Evolutionary conservation across 2,888 invertebrate genomes (phyloP), one percentile per base, ranked within the genome.

Genomic region (Phengaris arion): DNA sequence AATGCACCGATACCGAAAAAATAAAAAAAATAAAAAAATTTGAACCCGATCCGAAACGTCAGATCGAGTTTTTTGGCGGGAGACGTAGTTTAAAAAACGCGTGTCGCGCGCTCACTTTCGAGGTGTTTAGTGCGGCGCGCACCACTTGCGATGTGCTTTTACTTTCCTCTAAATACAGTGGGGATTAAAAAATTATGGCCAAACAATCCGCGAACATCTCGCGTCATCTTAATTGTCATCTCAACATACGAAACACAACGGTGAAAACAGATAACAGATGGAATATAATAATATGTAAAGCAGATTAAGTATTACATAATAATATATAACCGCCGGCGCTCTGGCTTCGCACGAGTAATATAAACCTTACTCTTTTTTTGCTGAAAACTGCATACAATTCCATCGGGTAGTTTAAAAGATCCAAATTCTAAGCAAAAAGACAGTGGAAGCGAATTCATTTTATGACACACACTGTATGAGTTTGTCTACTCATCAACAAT

Each of bases 141-240:
- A 82, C 81, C 83, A 81, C 82, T 81, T 79, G 84, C 86, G 82
- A 81, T 82, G 79, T 86, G 90, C 92, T 93, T 93, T 93, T 93
- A 92, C 93, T 92, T 93, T 93, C 90, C 86, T 85, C 82, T 82
- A 82, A 79, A 84, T 79, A 83, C 91, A 92, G 92, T 91, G 92
- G 92, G 92, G 92, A 89, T 85, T 84, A 80, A 73, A 77, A 77
- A 77, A 79, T 76, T 76, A 70, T 57, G 22, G 57, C 70, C 59
- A 57, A 70, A 57, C 48, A 48, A 55, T 57, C 70, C 54, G 8
- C 35, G 51, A 45, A 64, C 59, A 64, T 15, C 48, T 70, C 51
- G 52, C 46, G 51, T 35, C 13, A 72, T 72, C 72, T 54, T 54
- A 72, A 54, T 72, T 72, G 51, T 48, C 70, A 70, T 13, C 22